These are phyloP conservation scores for Rhombomys opimus DNA, from an alignment of 2,113 vertebrate genomes.

Conservation along the genomic window DNA sequence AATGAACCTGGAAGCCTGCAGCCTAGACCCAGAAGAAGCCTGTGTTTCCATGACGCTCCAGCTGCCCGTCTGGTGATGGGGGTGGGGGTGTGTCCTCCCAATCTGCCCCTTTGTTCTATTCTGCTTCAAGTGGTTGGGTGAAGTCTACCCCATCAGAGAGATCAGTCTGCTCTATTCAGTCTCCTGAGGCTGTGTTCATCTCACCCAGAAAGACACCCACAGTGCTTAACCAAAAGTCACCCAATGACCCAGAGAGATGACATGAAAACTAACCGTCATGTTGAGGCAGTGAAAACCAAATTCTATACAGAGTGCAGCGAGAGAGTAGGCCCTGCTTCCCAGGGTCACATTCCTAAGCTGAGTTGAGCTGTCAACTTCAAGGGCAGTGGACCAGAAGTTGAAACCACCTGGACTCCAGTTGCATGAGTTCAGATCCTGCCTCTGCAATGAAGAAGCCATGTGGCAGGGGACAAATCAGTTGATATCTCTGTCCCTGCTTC, in stretches of 20 bases:
- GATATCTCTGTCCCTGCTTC: neutral
- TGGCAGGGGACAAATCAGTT: too few species aligned
- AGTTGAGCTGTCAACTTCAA: neutral
- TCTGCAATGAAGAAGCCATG: neutral
- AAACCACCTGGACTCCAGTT: neutral
- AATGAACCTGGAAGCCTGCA: neutral
- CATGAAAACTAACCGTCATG: neutral
- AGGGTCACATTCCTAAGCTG: accelerated
- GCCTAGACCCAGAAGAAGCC: neutral
- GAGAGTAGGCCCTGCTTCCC: accelerated
- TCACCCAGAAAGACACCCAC: neutral
- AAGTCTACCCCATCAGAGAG: neutral
- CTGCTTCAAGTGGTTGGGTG: neutral
- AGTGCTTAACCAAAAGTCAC: neutral
- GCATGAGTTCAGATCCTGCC: neutral
- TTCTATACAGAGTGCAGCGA: neutral
- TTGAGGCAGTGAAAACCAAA: neutral
- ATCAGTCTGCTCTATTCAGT: neutral
- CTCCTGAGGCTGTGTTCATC: accelerated
- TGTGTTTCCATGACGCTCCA: accelerated
- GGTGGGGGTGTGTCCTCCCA: neutral
- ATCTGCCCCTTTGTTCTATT: neutral
- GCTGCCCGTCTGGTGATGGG: neutral
- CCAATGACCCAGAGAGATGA: too few species aligned
- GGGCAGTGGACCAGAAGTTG: accelerated